Base-by-base conservation (phyloP, 2,113 vertebrate species). In the Thermophis baileyi region DNA sequence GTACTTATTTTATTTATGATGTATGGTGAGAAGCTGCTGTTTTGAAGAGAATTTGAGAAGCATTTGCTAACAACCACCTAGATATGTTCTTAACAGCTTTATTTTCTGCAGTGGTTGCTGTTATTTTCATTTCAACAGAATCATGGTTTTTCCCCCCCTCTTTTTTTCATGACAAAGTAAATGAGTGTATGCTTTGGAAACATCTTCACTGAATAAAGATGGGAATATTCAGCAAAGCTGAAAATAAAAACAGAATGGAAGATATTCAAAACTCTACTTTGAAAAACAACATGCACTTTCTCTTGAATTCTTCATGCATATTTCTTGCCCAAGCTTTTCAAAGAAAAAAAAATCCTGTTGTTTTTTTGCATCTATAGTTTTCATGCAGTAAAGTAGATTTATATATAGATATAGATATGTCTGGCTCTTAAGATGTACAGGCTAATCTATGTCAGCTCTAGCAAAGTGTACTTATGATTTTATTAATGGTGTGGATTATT, bases 51-150 rank as follows among this genome's bases (percentile, higher is more conserved):
- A 91, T 27, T 85, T 53, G 50, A 53, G n/a, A 91, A 85, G 18
- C 7, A 30, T 44, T 91, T 91, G 40, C 51, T 18, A 91, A 30
- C 40, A 55, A n/a, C 22, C 50, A 16, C 50, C 44, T 6, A 40
- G 35, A 7, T 85, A 3, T 40, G 85, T 88, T 91, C 44, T 16
- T 25, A 91, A 22, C 50, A 86, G 50, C 40, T 53, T 12, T 55
- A 86, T 91, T 91, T 91, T 81, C 22, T 85, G 44, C 12, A 91
- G 6, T 85, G 35, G 85, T 55, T 50, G 5, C 22, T 85, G 46
- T 74, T 35, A 53, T 91, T 91, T 91, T 49, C 54, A 85, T 87
- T 92, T 93, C 93, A 96, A 90, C 91, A 93, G 93, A 60, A 93
- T 20, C 18, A 57, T 69, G 1, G 93, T 63, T 86, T 92, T 24